phyloP scores from a whole-genome alignment of 1,140 invertebrate species.

The Drosophila melanica region DNA sequence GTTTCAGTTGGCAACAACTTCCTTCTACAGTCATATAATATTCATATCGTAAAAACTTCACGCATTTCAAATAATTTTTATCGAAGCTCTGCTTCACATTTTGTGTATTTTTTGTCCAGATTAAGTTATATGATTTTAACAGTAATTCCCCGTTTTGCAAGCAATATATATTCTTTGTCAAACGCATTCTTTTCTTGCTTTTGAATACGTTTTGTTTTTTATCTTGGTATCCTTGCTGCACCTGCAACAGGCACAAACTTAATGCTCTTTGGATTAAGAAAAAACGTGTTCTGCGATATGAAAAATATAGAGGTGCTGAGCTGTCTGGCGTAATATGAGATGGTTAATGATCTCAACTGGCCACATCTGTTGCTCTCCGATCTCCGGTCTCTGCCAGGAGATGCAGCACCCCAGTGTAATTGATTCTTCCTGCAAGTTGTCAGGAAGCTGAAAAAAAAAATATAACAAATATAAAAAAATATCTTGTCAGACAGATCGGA shows the following conservation, averaged over 20 bases:
- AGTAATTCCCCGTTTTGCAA: background rate
- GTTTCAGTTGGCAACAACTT: conserved; percentile 60
- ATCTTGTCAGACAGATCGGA: conserved; percentile 68
- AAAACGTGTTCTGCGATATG: conserved; percentile 4
- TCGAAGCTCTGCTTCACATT: conserved; percentile 29
- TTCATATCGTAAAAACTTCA: conserved; percentile 36
- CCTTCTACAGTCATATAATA: conserved; percentile 37
- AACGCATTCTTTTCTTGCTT: background rate
- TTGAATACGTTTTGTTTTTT: background rate
- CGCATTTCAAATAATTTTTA: conserved; percentile 45
- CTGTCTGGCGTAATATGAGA: conserved; percentile 67
- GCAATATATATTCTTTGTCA: conserved; percentile 49
- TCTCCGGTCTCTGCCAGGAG: conserved; percentile 24
- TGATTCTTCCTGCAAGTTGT: conserved; percentile 57
- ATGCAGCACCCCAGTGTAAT: conserved; percentile 57
- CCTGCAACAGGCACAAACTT: conserved; percentile 6
- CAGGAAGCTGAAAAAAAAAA: conserved; percentile 65
- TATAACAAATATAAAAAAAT: background rate
- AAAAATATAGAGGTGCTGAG: conserved; percentile 36
- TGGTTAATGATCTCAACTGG: conserved; percentile 59
- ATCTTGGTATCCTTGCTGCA: conserved; percentile 46
- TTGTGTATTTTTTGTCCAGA: conserved; percentile 11
- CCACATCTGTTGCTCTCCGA: conserved; percentile 64
- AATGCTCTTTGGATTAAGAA: background rate
- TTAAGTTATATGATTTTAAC: conserved; percentile 21